phyloP scores from a whole-genome alignment of 1,140 invertebrate species.

The Oncopodura yosiiana region DNA sequence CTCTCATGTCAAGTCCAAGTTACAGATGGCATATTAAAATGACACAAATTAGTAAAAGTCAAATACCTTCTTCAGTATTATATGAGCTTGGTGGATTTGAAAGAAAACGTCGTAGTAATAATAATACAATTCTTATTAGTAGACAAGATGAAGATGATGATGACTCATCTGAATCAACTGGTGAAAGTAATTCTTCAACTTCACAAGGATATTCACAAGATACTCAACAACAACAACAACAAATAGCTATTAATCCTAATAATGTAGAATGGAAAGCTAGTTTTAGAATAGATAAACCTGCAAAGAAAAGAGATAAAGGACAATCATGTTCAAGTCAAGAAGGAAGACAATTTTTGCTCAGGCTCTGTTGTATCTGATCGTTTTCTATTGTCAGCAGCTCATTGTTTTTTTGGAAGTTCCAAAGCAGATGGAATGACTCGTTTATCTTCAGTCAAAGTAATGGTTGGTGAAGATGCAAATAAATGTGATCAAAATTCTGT shows the following conservation, averaged over 20 bases:
- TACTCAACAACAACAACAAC: no score
- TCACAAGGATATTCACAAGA: no score
- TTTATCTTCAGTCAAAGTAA: conserved; percentile 5
- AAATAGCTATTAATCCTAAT: no score
- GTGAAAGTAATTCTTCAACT: no score
- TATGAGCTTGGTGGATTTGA: no score
- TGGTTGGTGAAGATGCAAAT: conserved; percentile 25
- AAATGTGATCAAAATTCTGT: conserved; percentile 14
- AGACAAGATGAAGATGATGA: no score
- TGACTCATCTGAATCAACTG: no score
- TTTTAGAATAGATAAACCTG: no score
- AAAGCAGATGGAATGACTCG: conserved; percentile 17
- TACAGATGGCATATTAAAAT: conserved; percentile 25
- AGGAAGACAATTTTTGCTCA: conserved; percentile 37
- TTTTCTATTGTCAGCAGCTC: conserved; percentile 41
- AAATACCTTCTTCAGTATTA: no score
- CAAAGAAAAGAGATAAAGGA: background rate
- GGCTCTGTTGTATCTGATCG: conserved; percentile 38
- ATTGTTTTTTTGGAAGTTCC: conserved; percentile 38
- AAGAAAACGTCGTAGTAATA: no score
- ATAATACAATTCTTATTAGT: no score
- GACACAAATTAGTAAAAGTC: conserved; percentile 9
- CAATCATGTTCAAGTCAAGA: background rate
- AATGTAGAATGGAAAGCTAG: no score
- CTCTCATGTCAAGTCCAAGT: conserved; percentile 21